Evolutionary conservation across 2,797 vertebrate species (phyloP).

Genomic region (Hemibagrus guttatus): DNA sequence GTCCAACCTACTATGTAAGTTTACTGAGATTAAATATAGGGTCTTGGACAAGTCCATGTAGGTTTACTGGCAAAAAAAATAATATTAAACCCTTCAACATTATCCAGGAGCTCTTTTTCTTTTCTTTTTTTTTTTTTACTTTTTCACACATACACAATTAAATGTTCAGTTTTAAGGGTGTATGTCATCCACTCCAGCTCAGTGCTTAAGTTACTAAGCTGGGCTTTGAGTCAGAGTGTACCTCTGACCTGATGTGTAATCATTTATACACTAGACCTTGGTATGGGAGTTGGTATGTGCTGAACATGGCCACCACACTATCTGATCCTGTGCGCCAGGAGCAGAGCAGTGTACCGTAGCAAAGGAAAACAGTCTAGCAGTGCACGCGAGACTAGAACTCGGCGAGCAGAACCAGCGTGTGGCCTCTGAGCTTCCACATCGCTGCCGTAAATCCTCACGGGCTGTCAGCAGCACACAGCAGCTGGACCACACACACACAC

Average conservation of each 20-base stretch:
- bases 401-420: slow-evolving; percentile 29
- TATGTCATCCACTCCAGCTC: neutral
- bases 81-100: neutral
- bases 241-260: slow-evolving; percentile 14
- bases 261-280: neutral
- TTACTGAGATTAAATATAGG: too few species aligned
- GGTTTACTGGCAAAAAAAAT: neutral
- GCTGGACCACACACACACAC: slow-evolving; percentile 56
- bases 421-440: slow-evolving; percentile 40
- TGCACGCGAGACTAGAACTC: slow-evolving; percentile 47
- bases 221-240: neutral
- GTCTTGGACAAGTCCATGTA: neutral
- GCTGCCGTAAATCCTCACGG: slow-evolving; percentile 51
- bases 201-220: neutral
- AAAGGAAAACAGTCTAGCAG: slow-evolving; percentile 55
- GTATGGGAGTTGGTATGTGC: slow-evolving; percentile 6
- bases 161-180: neutral
- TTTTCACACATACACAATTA: neutral
- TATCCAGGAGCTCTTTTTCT: too few species aligned
- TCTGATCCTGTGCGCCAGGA: slow-evolving; percentile 55
- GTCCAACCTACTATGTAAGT: neutral
- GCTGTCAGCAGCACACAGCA: slow-evolving; percentile 43
- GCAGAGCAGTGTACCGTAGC: slow-evolving; percentile 57
- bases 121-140: too few species aligned
- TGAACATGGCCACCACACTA: slow-evolving; percentile 36